Evolutionary conservation across 2,797 vertebrate species (phyloP).

Genomic region (Lagocephalus sceleratus): DNA sequence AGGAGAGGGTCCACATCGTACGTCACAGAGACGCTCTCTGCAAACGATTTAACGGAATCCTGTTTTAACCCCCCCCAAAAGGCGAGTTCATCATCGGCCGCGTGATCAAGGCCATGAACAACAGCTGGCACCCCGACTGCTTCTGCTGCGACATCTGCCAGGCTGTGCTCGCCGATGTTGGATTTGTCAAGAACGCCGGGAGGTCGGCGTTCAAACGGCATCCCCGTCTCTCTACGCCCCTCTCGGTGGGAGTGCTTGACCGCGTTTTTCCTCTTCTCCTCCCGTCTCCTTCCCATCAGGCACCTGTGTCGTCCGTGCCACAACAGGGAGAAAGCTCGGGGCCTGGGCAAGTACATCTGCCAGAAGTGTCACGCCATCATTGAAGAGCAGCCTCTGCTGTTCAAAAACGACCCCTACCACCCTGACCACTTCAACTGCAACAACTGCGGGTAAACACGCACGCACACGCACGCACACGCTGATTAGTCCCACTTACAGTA

Average conservation of each 20-base stretch:
- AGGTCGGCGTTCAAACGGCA: slow-evolving; percentile 74
- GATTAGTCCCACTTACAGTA: too few species aligned
- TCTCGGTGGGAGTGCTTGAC: background rate
- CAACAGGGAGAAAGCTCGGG: slow-evolving; percentile 92
- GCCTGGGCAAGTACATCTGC: slow-evolving; percentile 87
- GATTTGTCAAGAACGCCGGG: slow-evolving; percentile 98
- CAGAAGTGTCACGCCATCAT: slow-evolving; percentile 98
- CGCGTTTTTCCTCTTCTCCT: background rate
- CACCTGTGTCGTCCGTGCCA: slow-evolving; percentile 95
- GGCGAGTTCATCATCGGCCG: slow-evolving; percentile 98
- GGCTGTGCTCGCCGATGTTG: slow-evolving; percentile 90
- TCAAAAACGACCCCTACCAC: slow-evolving; percentile 97
- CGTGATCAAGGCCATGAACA: slow-evolving; percentile 99
- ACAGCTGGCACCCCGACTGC: slow-evolving; percentile 97
- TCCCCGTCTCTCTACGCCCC: background rate
- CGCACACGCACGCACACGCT: background rate
- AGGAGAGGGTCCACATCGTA: background rate
- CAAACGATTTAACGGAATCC: background rate
- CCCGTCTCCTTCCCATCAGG: slow-evolving; percentile 63
- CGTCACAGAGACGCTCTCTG: background rate
- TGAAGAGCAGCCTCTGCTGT: slow-evolving; percentile 92
- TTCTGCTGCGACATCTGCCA: slow-evolving; percentile 96
- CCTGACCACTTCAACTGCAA: slow-evolving; percentile 98
- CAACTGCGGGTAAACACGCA: slow-evolving; percentile 86
- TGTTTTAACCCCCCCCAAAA: slow-evolving; percentile 50